Percentiles rank a stretch among this genome's conserved stretches.
phyloP scores from a whole-genome alignment of 2,888 invertebrate species.

The Lamproptera curius region DNA sequence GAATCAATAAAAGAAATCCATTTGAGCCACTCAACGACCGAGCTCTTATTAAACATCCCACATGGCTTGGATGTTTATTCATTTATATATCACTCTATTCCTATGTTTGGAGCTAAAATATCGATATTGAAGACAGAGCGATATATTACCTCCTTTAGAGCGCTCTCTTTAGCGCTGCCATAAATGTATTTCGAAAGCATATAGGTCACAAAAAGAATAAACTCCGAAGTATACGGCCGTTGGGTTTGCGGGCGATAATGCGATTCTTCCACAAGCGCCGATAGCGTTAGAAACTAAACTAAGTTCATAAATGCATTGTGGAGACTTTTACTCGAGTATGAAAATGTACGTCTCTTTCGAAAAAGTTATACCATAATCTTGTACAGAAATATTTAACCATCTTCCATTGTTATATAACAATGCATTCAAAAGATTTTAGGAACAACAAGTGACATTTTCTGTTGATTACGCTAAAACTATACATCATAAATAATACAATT shows the following conservation, averaged over 20 bases:
- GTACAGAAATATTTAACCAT: background rate
- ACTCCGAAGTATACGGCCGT: constrained; percentile 2
- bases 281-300: constrained; percentile 7
- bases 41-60: no score
- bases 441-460: background rate
- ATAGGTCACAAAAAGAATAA: constrained; percentile 15
- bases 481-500: background rate
- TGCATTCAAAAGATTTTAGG: no score
- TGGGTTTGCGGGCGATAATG: constrained; percentile 6
- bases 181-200: constrained; percentile 22
- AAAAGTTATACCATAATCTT: background rate
- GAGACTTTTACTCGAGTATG: background rate
- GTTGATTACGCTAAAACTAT: background rate
- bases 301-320: constrained; percentile 1
- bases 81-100: no score
- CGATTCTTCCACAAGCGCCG: background rate
- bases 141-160: constrained; percentile 11
- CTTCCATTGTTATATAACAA: no score
- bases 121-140: constrained; percentile 7
- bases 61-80: no score
- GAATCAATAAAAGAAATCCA: no score
- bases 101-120: background rate
- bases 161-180: constrained; percentile 27
- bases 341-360: no score
- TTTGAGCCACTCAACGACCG: no score